Base-by-base conservation (phyloP, 2,888 invertebrate genomes). In the Apamea crenata region DNA sequence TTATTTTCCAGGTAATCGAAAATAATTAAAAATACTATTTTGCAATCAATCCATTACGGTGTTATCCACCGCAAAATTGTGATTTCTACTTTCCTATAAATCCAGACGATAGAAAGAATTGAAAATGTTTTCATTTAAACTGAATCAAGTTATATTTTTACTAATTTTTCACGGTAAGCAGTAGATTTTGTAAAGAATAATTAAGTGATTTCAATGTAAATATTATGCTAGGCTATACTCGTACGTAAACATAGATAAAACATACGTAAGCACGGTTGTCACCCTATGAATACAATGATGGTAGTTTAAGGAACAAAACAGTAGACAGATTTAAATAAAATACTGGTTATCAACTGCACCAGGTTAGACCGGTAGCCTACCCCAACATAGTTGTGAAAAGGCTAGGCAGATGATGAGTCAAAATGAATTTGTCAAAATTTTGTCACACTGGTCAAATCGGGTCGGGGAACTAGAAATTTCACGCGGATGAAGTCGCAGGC, bases 121-220 rank as follows among this genome's bases (percentile, higher is more conserved):
- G 12, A 80, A 68, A 66, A 84, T 84, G 84, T 78, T 78, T 32
- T n/a, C 16, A 3, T 63, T 25, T 25, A 84, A 80, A 74, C 65
- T 70, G 10, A 29, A 63, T 12, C 56, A 56, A 5, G 29, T 78
- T 50, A 59, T 84, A 14, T 29, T 78, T 70, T 14, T 75, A 25
- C 29, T 78, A 0, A 16, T 65, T 44, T 73, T 84, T 18, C 40
- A 81, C 56, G 77, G 84, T 84, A 75, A 84, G 81, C 29, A 21
- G 44, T 68, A 10, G 6, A 21, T 40, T 40, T 67, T 67, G 8
- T 44, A 44, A n/a, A 40, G 8, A 40, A 67, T n/a, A n/a, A 25
- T 36, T 66, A 36, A 66, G 14, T 40, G 7, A 40, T 66, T 66
- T 40, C 66, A 40, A 40, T 16, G 16, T n/a, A 10, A 40, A 16